Percentiles rank a stretch among this genome's conserved stretches.
Evolutionary conservation across 2,797 vertebrate genomes (phyloP).

Genomic region (Delichon dasypus): DNA sequence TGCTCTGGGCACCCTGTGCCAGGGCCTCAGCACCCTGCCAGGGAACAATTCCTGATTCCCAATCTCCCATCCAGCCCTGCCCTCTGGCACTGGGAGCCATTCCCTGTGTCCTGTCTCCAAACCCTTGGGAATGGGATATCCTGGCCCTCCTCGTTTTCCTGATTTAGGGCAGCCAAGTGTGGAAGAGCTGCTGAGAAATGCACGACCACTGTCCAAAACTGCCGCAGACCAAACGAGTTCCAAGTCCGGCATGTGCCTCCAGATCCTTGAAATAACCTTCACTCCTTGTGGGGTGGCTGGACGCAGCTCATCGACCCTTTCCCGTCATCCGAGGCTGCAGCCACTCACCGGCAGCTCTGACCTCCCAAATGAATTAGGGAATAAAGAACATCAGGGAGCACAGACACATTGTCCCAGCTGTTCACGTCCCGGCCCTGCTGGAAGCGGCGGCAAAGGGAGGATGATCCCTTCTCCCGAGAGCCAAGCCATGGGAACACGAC

Average conservation of each 20-base stretch:
- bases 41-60: not conserved
- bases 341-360: not conserved
- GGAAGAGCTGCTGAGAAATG: slow-evolving; percentile 37
- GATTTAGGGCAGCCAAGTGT: not conserved
- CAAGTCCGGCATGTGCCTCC: not conserved
- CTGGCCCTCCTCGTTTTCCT: not conserved
- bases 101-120: not conserved
- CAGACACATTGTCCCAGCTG: not conserved
- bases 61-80: fast-evolving
- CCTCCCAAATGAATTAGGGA: not conserved
- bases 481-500: not conserved
- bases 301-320: no score
- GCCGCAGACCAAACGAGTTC: not conserved
- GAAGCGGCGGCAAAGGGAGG: not conserved
- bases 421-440: not conserved
- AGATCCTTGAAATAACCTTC: not conserved
- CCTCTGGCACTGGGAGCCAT: not conserved
- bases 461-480: not conserved
- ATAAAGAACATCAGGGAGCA: not conserved
- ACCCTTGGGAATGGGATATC: not conserved
- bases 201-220: not conserved
- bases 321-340: not conserved
- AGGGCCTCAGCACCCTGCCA: not conserved
- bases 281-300: not conserved
- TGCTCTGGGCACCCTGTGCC: fast-evolving